Evolutionary conservation across 1,140 invertebrate genomes (phyloP).

Genomic region (Hermatobates lingyangjiaoensis): DNA sequence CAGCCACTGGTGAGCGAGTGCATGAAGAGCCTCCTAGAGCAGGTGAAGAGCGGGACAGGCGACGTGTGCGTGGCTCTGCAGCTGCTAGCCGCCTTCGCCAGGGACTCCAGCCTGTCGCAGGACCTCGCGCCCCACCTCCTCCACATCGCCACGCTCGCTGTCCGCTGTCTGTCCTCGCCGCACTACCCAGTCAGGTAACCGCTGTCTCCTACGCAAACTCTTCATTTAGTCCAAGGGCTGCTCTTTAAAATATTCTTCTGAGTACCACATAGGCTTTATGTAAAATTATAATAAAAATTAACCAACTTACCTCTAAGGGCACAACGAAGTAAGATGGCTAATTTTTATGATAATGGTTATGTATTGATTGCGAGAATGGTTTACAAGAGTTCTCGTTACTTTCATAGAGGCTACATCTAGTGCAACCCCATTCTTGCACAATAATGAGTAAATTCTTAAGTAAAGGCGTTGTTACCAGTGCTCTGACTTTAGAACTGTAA

Average conservation of each 20-base stretch:
- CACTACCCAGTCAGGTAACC: constrained; percentile 34
- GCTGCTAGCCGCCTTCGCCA: constrained; percentile 30
- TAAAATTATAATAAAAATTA: background rate
- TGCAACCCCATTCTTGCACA: too few species aligned
- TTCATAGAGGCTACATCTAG: too few species aligned
- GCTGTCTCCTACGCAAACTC: too few species aligned
- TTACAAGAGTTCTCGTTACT: too few species aligned
- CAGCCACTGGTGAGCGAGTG: constrained; percentile 6
- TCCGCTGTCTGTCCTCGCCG: constrained; percentile 29
- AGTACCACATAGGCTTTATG: background rate
- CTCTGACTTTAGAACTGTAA: too few species aligned
- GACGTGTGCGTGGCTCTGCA: constrained; percentile 27
- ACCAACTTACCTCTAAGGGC: background rate
- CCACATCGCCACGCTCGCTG: constrained; percentile 26
- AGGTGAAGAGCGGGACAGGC: constrained; percentile 17
- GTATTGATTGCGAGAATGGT: too few species aligned
- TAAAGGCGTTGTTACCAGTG: too few species aligned
- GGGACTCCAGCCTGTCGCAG: constrained; percentile 28
- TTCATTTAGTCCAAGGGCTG: too few species aligned
- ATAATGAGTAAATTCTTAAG: too few species aligned
- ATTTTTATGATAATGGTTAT: too few species aligned
- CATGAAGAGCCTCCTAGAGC: constrained; percentile 20
- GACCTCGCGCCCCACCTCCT: constrained; percentile 27
- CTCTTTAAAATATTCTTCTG: too few species aligned
- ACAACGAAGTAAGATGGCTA: too few species aligned